Percentiles rank a stretch among this genome's conserved stretches.
These are phyloP conservation scores for Aelia acuminata DNA, from an alignment of 2,888 invertebrate genomes.

Conservation along the genomic window DNA sequence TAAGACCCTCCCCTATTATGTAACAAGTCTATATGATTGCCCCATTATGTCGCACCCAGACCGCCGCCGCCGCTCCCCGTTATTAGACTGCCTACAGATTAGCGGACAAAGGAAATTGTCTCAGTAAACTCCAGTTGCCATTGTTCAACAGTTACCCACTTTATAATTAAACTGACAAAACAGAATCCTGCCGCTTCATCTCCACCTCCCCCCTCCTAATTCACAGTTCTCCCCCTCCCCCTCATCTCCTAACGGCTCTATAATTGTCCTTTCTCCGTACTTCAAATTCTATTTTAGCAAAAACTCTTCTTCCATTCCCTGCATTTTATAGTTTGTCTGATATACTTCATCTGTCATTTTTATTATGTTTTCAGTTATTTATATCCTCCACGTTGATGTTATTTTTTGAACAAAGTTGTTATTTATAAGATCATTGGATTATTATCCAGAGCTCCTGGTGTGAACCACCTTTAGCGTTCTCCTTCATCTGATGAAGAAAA, in stretches of 20 bases:
- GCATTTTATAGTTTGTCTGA: background rate
- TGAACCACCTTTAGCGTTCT: no score
- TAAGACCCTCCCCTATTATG: conserved; percentile 66
- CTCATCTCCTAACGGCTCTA: background rate
- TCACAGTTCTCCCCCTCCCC: background rate
- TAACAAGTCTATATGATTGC: conserved; percentile 67
- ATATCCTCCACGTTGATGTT: no score
- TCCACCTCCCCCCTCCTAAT: conserved; percentile 8
- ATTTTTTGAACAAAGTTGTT: no score
- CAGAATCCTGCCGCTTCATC: conserved; percentile 55
- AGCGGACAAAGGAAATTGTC: conserved; percentile 65
- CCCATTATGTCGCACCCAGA: conserved; percentile 65
- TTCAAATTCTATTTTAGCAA: background rate
- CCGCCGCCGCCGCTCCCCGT: conserved; percentile 62
- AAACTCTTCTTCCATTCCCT: background rate
- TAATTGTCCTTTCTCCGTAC: conserved; percentile 28
- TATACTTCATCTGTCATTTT: no score
- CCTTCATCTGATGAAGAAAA: no score
- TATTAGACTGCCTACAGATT: conserved; percentile 62
- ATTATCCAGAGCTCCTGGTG: no score
- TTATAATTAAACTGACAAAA: conserved; percentile 60
- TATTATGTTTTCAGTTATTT: no score
- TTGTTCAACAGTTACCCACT: conserved; percentile 61
- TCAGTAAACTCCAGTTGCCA: conserved; percentile 62
- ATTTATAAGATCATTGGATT: no score